These are phyloP conservation scores for Scortum barcoo DNA, from an alignment of 2,113 vertebrate species.

Conservation along the genomic window DNA sequence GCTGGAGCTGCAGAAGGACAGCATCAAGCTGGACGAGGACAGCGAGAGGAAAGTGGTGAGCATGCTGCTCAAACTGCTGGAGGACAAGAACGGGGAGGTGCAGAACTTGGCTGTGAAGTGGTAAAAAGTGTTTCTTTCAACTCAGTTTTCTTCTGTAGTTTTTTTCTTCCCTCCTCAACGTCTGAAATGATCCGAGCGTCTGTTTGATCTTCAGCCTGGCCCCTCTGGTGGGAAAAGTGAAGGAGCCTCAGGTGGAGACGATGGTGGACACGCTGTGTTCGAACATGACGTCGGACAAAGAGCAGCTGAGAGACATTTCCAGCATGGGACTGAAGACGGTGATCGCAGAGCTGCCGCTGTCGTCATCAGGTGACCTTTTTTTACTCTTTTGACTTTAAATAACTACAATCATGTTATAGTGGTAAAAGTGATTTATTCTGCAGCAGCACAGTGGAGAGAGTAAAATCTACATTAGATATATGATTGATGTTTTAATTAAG, in stretches of 20 bases:
- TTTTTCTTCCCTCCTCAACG: too few relatives aligned
- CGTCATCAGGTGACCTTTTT: slow-evolving; percentile 89
- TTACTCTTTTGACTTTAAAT: too few relatives aligned
- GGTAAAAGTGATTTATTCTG: too few relatives aligned
- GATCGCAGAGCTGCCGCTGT: slow-evolving; percentile 90
- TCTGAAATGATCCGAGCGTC: not conserved
- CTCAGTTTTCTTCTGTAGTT: too few relatives aligned
- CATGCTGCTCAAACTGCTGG: slow-evolving; percentile 92
- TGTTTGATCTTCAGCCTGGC: slow-evolving; percentile 86
- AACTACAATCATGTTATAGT: too few relatives aligned
- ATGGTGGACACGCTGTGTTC: slow-evolving; percentile 94
- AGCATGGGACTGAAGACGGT: slow-evolving; percentile 96
- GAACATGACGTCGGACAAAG: slow-evolving; percentile 95
- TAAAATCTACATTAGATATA: not conserved
- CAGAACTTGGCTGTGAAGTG: slow-evolving; percentile 97
- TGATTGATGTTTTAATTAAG: not conserved
- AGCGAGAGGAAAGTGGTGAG: slow-evolving; percentile 94
- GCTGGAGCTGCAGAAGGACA: slow-evolving; percentile 96
- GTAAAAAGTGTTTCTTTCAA: too few relatives aligned
- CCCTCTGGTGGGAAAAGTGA: slow-evolving; percentile 94
- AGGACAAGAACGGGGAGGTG: slow-evolving; percentile 96
- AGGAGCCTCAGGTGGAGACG: slow-evolving; percentile 95
- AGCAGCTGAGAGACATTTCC: slow-evolving; percentile 94
- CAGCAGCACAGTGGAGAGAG: too few relatives aligned
- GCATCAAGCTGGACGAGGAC: slow-evolving; percentile 96